Evolutionary conservation across 2,797 vertebrate genomes (phyloP).

Genomic region (Mormyrops boulengeri): DNA sequence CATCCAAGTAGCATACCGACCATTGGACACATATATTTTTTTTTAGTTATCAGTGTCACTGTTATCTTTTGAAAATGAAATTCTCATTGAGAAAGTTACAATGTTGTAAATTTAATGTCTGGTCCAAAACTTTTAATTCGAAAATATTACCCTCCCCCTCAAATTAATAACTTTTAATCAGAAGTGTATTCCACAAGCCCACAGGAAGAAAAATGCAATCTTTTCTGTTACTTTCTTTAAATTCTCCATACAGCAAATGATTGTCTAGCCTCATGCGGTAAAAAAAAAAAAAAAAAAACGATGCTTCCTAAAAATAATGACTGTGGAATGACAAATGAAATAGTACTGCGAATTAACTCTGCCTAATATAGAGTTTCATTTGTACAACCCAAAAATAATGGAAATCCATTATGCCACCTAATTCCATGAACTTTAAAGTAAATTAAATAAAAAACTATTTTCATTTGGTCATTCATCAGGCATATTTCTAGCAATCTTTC

Average conservation of each 20-base stretch:
- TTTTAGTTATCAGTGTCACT: not conserved
- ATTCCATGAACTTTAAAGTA: slow-evolving; percentile 18
- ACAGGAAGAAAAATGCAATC: slow-evolving; percentile 13
- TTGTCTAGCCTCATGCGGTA: slow-evolving; percentile 15
- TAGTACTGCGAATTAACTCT: slow-evolving; percentile 21
- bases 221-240: slow-evolving; percentile 10
- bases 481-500: not conserved
- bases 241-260: slow-evolving; percentile 12
- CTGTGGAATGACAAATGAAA: slow-evolving; percentile 25
- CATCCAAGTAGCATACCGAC: not conserved
- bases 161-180: slow-evolving; percentile 16
- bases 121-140: slow-evolving; percentile 8
- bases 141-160: not conserved
- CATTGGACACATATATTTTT: not conserved
- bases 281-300: slow-evolving; percentile 8
- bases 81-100: not conserved
- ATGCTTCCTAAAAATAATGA: slow-evolving; percentile 28
- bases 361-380: slow-evolving; percentile 22
- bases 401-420: slow-evolving; percentile 20
- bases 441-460: slow-evolving; percentile 24
- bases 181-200: not conserved
- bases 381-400: slow-evolving; percentile 22
- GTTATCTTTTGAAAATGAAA: not conserved
- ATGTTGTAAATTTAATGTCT: not conserved
- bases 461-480: slow-evolving; percentile 21